Percentiles rank a stretch among this genome's conserved stretches.
Evolutionary conservation across 2,797 vertebrate species (phyloP).

Genomic region (Pipistrellus kuhlii): DNA sequence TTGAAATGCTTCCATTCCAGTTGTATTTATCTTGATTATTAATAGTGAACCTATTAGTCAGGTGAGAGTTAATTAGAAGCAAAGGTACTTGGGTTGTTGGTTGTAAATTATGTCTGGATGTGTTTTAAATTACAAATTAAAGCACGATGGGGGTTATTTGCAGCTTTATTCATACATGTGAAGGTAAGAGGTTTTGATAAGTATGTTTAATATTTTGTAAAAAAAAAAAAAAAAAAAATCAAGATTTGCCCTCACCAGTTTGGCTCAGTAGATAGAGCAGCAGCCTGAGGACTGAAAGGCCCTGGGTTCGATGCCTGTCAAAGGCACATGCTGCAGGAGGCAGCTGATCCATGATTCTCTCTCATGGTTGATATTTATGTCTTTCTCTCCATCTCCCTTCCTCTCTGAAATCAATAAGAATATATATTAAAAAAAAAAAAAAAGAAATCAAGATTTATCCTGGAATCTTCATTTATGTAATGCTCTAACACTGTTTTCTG

Average conservation of each 20-base stretch:
- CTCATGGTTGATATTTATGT: no score
- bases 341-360: no score
- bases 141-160: background rate
- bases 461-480: background rate
- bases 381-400: no score
- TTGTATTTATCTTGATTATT: slow-evolving; percentile 4
- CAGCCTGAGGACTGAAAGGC: no score
- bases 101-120: slow-evolving; percentile 47
- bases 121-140: slow-evolving; percentile 38
- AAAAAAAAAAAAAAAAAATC: background rate
- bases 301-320: no score
- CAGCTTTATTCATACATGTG: background rate
- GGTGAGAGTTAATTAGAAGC: slow-evolving; percentile 69
- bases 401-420: no score
- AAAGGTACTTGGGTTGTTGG: slow-evolving; percentile 37
- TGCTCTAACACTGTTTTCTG: background rate
- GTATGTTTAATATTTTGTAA: background rate
- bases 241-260: background rate
- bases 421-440: no score
- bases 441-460: background rate
- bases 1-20: background rate
- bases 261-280: no score
- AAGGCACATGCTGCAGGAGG: no score
- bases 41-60: slow-evolving; percentile 69
- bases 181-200: slow-evolving; percentile 7